Percentiles rank a stretch among this genome's conserved stretches.
Evolutionary conservation across 2,113 vertebrate genomes (phyloP).

Genomic region (Austrofundulus limnaeus): DNA sequence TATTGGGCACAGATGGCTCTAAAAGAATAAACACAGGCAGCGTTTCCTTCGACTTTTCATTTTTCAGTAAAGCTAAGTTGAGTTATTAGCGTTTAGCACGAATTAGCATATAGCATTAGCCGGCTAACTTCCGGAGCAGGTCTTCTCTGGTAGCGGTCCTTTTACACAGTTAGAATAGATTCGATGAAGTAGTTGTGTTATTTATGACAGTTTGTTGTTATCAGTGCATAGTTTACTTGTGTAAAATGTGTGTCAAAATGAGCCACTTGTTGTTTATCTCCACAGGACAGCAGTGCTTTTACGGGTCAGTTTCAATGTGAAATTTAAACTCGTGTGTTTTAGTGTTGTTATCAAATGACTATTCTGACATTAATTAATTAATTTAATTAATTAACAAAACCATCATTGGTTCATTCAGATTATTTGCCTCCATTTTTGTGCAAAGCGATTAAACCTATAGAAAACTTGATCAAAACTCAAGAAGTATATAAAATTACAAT

Average conservation of each 20-base stretch:
- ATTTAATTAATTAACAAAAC: neutral
- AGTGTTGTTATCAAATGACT: too few relatives aligned
- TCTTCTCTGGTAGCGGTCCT: neutral
- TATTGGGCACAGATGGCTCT: too few relatives aligned
- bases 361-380: too few relatives aligned
- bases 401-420: neutral
- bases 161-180: neutral
- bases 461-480: too few relatives aligned
- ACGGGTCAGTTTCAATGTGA: too few relatives aligned
- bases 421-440: too few relatives aligned
- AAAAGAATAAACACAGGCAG: too few relatives aligned
- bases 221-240: neutral
- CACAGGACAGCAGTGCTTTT: too few relatives aligned
- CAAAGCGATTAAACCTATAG: too few relatives aligned
- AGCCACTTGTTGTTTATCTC: conserved; percentile 1
- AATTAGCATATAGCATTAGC: conserved; percentile 27
- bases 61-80: conserved; percentile 7
- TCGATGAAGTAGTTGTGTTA: neutral
- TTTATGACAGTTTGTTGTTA: neutral
- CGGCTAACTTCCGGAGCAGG: neutral
- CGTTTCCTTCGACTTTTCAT: neutral
- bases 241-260: neutral
- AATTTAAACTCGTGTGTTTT: too few relatives aligned
- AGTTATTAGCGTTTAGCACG: conserved; percentile 33
- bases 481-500: too few relatives aligned